phyloP scores from a whole-genome alignment of 2,797 vertebrate genomes.

The Rhabdomys pumilio region DNA sequence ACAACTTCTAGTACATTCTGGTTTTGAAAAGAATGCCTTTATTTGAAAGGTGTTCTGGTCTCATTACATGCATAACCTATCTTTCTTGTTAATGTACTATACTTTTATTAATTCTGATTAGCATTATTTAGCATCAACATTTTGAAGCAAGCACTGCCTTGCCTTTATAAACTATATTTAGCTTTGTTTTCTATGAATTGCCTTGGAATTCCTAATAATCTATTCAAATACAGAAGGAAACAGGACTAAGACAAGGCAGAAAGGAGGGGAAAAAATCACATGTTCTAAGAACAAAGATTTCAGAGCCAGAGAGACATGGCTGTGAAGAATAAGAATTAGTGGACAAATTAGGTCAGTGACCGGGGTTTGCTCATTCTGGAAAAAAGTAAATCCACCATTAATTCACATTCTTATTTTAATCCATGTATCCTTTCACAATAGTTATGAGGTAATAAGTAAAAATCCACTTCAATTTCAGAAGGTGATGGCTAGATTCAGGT shows the following conservation, averaged over 20 bases:
- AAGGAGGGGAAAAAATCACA: background rate
- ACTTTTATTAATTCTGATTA: background rate
- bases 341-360: background rate
- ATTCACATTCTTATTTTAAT: background rate
- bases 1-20: background rate
- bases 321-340: background rate
- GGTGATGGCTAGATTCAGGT: background rate
- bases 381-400: slow-evolving; percentile 32
- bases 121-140: slow-evolving; percentile 17
- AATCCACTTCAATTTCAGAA: background rate
- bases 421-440: background rate
- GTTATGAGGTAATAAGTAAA: background rate
- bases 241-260: background rate
- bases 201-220: background rate
- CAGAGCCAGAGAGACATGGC: background rate
- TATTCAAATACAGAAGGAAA: background rate
- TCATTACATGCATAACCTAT: background rate
- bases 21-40: background rate
- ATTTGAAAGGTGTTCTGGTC: background rate
- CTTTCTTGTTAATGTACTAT: background rate
- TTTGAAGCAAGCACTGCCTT: slow-evolving; percentile 12
- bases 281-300: background rate
- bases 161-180: background rate
- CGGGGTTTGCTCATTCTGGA: background rate
- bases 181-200: background rate